phyloP scores from a whole-genome alignment of 2,888 invertebrate genomes.

The Crioceris asparagi region DNA sequence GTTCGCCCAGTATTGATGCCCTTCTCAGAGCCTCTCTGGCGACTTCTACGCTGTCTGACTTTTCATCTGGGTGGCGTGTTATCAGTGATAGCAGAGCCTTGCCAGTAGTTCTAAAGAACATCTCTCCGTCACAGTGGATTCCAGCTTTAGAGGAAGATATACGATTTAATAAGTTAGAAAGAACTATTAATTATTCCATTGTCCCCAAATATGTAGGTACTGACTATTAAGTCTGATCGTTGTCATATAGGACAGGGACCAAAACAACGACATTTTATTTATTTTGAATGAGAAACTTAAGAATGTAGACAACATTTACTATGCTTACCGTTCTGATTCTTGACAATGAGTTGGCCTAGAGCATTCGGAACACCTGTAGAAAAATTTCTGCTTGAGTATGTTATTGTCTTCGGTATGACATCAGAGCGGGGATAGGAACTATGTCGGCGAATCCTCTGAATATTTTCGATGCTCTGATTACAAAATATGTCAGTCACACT shows the following conservation, averaged over 20 bases:
- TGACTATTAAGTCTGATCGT: no score
- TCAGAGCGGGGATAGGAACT: conserved; percentile 31
- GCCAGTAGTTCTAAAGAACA: conserved; percentile 57
- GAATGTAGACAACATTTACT: no score
- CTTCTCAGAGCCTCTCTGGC: conserved; percentile 56
- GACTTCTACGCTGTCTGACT: conserved; percentile 51
- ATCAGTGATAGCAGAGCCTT: conserved; percentile 56
- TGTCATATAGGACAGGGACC: no score
- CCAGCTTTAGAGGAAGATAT: conserved; percentile 26
- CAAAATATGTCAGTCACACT: conserved; percentile 33
- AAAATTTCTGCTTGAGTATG: conserved; percentile 30
- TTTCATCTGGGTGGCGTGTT: conserved; percentile 45
- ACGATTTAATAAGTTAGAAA: no score
- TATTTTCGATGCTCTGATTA: conserved; percentile 33
- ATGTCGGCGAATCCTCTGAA: conserved; percentile 28
- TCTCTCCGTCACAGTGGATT: conserved; percentile 52
- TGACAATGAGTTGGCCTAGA: conserved; percentile 33
- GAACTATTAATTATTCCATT: no score
- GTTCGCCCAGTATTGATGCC: conserved; percentile 53
- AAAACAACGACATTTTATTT: no score
- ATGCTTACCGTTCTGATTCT: conserved; percentile 30
- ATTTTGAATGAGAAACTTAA: no score
- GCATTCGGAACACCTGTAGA: conserved; percentile 34
- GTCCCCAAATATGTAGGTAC: no score
- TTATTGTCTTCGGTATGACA: conserved; percentile 29